A percentile compares a stretch with the other conserved stretches of the same genome.
phyloP scores from a whole-genome alignment of 2,888 invertebrate species.

The Hypolimnas misippus region DNA sequence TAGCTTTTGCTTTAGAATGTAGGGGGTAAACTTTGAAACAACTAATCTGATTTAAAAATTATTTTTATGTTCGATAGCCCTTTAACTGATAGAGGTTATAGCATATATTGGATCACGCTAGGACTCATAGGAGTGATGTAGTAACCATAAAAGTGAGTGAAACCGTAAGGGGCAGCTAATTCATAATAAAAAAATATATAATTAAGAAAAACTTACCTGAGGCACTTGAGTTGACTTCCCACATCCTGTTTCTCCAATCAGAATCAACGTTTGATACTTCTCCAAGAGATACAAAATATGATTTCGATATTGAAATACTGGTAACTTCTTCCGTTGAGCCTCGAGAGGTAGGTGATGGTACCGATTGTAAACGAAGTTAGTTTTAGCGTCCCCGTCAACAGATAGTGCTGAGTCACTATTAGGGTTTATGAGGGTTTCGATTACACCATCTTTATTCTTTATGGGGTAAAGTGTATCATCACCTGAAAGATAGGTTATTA shows the following conservation, averaged over 20 bases:
- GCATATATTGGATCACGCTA: too few species aligned
- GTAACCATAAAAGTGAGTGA: too few species aligned
- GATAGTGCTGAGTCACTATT: constrained; percentile 69
- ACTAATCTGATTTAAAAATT: too few species aligned
- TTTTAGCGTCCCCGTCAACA: constrained; percentile 84
- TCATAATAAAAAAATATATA: too few species aligned
- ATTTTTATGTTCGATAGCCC: too few species aligned
- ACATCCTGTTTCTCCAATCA: constrained; percentile 97
- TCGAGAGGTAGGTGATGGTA: constrained; percentile 92
- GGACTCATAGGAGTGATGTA: too few species aligned
- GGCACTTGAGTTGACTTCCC: constrained; percentile 98
- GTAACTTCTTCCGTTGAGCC: constrained; percentile 92
- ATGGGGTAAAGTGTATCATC: constrained; percentile 64
- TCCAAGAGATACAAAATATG: constrained; percentile 95
- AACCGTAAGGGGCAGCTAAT: too few species aligned
- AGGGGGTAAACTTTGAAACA: too few species aligned
- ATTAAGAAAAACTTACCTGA: constrained; percentile 93
- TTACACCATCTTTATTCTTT: constrained; percentile 68
- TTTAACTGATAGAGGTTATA: too few species aligned
- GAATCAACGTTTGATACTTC: constrained; percentile 93
- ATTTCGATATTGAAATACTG: constrained; percentile 93
- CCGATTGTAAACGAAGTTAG: constrained; percentile 93
- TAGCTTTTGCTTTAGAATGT: too few species aligned
- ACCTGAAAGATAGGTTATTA: constrained; percentile 44
- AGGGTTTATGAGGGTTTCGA: constrained; percentile 71